phyloP scores from a whole-genome alignment of 2,113 vertebrate species.

The Lagopus muta region DNA sequence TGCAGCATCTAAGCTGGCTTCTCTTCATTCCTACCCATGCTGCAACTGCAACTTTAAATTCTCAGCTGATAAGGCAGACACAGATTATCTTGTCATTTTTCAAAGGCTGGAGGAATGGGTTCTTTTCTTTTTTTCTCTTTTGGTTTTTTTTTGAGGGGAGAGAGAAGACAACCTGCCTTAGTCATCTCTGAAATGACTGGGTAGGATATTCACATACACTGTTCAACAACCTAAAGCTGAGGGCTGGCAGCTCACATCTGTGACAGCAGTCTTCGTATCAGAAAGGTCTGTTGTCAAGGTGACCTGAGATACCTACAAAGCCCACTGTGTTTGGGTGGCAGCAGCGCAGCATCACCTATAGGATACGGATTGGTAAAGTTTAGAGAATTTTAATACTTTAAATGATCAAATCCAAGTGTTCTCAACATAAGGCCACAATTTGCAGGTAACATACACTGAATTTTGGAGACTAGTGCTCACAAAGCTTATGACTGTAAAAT shows the following conservation, averaged over 20 bases:
- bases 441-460: background rate
- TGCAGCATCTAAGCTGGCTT: background rate
- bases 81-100: background rate
- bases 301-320: background rate
- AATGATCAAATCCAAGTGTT: background rate
- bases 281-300: background rate
- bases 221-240: background rate
- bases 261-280: background rate
- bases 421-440: background rate
- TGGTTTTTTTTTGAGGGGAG: background rate
- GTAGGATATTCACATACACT: background rate
- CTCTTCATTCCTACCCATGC: conserved; percentile 28
- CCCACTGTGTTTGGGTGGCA: background rate
- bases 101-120: background rate
- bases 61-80: conserved; percentile 19
- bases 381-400: background rate
- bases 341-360: background rate
- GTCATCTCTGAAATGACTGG: conserved; percentile 1
- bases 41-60: background rate
- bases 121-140: accelerated
- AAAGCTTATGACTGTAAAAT: background rate
- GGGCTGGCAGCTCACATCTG: background rate
- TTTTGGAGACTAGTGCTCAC: background rate
- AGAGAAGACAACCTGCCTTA: conserved; percentile 10
- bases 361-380: background rate